phyloP scores from a whole-genome alignment of 1,140 invertebrate genomes.

The Pachyrhynchus sulphureomaculatus region DNA sequence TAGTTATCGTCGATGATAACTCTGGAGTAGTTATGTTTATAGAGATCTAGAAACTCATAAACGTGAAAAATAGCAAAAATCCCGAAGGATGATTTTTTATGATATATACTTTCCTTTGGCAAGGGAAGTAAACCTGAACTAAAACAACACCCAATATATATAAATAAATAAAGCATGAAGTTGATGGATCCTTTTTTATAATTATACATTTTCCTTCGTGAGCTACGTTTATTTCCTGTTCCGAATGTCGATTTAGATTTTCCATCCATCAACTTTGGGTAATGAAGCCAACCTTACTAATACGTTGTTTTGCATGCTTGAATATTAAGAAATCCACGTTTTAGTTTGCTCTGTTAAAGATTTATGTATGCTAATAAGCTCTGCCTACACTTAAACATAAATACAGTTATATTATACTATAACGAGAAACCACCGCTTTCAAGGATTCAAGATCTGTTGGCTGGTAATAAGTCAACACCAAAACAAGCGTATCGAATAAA shows the following conservation, averaged over 20 bases:
- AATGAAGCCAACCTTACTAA: background rate
- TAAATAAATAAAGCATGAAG: no score
- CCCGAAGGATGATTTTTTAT: no score
- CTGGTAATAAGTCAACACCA: background rate
- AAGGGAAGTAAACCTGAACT: no score
- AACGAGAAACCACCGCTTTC: constrained; percentile 1
- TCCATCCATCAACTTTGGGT: background rate
- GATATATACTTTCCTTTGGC: no score
- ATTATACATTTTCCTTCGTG: no score
- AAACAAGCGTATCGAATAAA: background rate
- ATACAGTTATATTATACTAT: constrained; percentile 8
- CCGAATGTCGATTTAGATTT: background rate
- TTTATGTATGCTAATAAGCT: constrained; percentile 8
- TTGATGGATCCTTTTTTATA: no score
- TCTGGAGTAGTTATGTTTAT: no score
- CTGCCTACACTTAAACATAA: constrained; percentile 3
- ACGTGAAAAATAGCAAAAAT: no score
- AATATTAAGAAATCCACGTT: background rate
- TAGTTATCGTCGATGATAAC: no score
- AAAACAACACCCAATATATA: no score
- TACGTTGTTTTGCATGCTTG: constrained; percentile 5
- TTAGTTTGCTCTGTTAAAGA: background rate
- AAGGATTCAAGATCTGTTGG: background rate
- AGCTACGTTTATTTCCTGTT: no score
- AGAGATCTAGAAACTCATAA: no score